Evolutionary conservation across 2,888 invertebrate genomes (phyloP), one percentile per base, ranked within the genome.

Genomic region (Tinea semifulvella): DNA sequence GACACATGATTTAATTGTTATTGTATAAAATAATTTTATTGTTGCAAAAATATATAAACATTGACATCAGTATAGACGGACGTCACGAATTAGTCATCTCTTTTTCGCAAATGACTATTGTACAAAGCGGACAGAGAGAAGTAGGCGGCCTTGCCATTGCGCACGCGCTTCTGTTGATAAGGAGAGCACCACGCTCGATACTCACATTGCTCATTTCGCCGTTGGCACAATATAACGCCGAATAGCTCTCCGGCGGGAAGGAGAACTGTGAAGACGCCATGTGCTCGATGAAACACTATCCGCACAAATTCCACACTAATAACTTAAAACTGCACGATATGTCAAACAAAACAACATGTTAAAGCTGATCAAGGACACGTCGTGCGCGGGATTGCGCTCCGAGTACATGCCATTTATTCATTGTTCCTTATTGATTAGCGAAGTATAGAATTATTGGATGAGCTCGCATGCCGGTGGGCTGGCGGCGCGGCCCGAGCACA

Each of bases 181-280:
- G 61, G 58, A 56, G 57, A 17, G 31, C 10, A 57, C 56, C 58
- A 56, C 53, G 54, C 55, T 54, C 60, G 49, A 55, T 67, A 77
- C 77, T 77, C 61, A 79, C 77, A 64, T 69, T 70, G 54, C 58
- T 60, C 49, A 60, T 54, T 48, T 54, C 51, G 50, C 57, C 65
- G 53, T 69, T 72, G 58, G 52, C 53, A 56, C 58, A 57, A 57
- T 75, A 79, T 52, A 79, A 61, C 48, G 68, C 76, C 42, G 79
- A 79, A 59, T 69, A 77, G 52, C 65, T 73, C 62, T 76, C 68
- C 55, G 79, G 79, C 46, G 79, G 79, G 53, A 79, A 79, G 55
- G 60, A 70, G 58, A 69, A 79, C 53, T 52, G 58, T 48, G 61
- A 56, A 48, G 65, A 58, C 49, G 70, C 63, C 75, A 72, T 75